Conservation (phyloP, 2,888 invertebrate genomes). For the Willowsia nigromaculata region DNA sequence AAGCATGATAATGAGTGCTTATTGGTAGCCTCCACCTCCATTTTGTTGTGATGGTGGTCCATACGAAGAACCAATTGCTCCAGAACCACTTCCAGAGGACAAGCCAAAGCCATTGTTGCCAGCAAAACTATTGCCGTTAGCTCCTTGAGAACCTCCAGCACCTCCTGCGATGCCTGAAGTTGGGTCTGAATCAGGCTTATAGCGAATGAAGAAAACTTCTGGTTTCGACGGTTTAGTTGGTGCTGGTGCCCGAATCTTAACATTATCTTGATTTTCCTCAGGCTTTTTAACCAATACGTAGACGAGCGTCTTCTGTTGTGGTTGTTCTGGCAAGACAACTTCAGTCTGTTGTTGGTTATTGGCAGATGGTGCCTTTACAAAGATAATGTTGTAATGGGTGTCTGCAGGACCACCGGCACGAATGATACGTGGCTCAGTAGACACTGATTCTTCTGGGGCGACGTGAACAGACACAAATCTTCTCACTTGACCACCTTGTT, state of each 20-base stretch:
- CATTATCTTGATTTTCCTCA: conserved; percentile 32
- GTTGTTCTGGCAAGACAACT: conserved; percentile 62
- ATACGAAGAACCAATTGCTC: conserved; percentile 13
- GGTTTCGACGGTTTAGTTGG: conserved; percentile 64
- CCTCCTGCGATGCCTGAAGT: neutral
- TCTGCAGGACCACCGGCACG: conserved; percentile 65
- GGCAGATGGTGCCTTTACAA: conserved; percentile 65
- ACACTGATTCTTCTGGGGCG: conserved; percentile 61
- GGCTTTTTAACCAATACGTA: conserved; percentile 68
- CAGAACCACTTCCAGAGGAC: neutral
- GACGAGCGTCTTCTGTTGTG: conserved; percentile 62
- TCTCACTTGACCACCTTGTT: conserved; percentile 63
- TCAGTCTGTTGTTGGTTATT: conserved; percentile 61
- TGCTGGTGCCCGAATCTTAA: conserved; percentile 60
- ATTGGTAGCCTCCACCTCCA: conserved; percentile 39
- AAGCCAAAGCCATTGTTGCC: neutral
- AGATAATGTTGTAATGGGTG: conserved; percentile 65
- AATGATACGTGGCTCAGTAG: conserved; percentile 46
- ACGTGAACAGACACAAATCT: conserved; percentile 69
- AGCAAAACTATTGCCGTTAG: neutral
- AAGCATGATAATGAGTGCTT: neutral
- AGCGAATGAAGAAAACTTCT: conserved; percentile 71
- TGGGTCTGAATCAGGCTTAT: conserved; percentile 18
- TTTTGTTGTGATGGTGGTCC: conserved; percentile 42
- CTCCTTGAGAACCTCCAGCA: neutral